Evolutionary conservation across 2,888 invertebrate genomes (phyloP).

Genomic region (Bugulina stolonifera): DNA sequence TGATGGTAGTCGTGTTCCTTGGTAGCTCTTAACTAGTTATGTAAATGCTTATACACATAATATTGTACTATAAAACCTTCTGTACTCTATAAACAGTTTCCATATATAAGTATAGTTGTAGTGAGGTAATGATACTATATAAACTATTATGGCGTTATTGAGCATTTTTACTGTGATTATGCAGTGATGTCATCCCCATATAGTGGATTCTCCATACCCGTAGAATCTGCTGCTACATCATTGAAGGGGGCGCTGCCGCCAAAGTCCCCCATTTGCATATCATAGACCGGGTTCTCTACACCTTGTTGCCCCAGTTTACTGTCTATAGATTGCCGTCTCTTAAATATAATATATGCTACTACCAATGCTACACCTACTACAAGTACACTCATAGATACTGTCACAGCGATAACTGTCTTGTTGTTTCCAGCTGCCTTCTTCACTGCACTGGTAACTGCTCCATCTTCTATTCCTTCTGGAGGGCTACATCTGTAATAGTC

Average conservation of each 20-base stretch:
- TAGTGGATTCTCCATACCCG: conserved; percentile 13
- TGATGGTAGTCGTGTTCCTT: no score
- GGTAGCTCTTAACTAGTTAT: no score
- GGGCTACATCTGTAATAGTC: background rate
- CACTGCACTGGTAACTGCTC: background rate
- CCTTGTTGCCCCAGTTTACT: conserved; percentile 12
- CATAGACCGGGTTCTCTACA: conserved; percentile 23
- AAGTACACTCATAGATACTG: background rate
- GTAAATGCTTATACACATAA: background rate
- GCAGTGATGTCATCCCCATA: background rate
- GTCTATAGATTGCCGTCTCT: background rate
- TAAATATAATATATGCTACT: background rate
- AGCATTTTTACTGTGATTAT: background rate
- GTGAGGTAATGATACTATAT: background rate
- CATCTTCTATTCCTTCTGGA: background rate
- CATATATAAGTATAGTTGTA: background rate
- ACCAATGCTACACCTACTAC: background rate
- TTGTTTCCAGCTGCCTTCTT: background rate
- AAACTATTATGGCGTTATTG: conserved; percentile 6
- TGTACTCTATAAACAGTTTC: background rate
- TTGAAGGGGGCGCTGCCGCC: conserved; percentile 9
- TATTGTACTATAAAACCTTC: background rate
- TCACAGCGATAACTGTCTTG: background rate
- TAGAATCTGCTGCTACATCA: background rate
- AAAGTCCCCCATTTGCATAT: conserved; percentile 25